A percentile compares a stretch with the other conserved stretches of the same genome.
Evolutionary conservation across 2,797 vertebrate genomes (phyloP).

Genomic region (Ammospiza maritima): DNA sequence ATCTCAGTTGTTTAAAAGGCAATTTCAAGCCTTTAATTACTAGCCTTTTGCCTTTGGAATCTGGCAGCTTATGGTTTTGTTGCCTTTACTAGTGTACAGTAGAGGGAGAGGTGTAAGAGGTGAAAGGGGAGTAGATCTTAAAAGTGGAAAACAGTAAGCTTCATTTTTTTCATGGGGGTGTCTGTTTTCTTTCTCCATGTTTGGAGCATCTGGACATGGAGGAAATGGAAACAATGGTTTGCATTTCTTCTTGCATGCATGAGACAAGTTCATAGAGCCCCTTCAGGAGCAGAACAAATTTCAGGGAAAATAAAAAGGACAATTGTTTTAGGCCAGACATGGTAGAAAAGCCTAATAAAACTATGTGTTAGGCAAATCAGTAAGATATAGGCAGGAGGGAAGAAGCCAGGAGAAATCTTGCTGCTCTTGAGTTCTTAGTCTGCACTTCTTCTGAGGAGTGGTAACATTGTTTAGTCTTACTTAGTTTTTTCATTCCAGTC

Average conservation of each 20-base stretch:
- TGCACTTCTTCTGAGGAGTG: not conserved
- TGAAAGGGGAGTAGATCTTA: not conserved
- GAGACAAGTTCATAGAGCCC: not conserved
- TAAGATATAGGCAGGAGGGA: not conserved
- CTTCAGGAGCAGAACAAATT: not conserved
- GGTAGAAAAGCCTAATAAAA: not conserved
- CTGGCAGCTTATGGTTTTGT: not conserved
- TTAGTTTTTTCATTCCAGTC: not conserved
- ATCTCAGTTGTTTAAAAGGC: not conserved
- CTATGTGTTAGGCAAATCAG: not conserved
- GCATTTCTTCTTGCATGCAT: not conserved
- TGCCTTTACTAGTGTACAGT: not conserved
- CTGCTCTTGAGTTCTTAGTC: not conserved
- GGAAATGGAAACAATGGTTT: not conserved
- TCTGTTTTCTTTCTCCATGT: not conserved
- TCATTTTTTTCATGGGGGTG: not conserved
- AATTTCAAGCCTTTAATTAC: not conserved
- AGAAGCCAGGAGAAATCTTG: not conserved
- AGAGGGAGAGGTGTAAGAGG: not conserved
- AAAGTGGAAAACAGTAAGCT: not conserved
- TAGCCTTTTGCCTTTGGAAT: not conserved
- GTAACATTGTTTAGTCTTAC: not conserved
- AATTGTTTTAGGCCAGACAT: not conserved
- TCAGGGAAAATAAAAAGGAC: not conserved
- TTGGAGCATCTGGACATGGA: not conserved